Evolutionary conservation across 2,797 vertebrate species (phyloP), one percentile per base, ranked within the genome.

Genomic region (Sphenopsis melanotis): DNA sequence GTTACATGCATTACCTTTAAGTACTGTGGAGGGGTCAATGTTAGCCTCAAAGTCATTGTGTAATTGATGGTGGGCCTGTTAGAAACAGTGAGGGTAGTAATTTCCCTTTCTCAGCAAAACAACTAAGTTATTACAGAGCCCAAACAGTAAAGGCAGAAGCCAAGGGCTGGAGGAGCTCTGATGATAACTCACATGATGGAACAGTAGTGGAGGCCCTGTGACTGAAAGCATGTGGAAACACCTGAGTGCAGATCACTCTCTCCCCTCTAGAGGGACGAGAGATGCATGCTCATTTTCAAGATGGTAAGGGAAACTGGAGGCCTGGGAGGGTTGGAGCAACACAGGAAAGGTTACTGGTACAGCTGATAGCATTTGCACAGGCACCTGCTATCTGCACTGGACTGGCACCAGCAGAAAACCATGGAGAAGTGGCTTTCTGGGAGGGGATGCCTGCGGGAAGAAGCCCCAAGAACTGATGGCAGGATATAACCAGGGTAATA

Each of bases 401-500:
- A 26, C 30, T 53, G 56, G 12, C n/a, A 74, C 9, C 11, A 42
- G 22, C 2, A 9, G 65, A 30, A 88, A 55, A 8, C 7, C 9
- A 11, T 3, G 24, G 19, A 76, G 22, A 64, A 69, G 22, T 3
- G 6, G 6, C 34, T 83, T 77, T 23, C 32, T 8, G 16, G 11
- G 41, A 69, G 9, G 2, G 6, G 29, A 55, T 3, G 1, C 9
- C 39, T 8, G 4, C 1, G 1, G 29, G 32, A 83, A 52, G 50
- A 50, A 36, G 10, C 11, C 9, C 22, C 56, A 47, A 46, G 21
- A 42, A 10, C 29, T 69, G 27, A n/a, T 0, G 1, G 4, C 2
- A n/a, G 34, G 6, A 3, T 3, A 30, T 23, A 55, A 68, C 21
- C 14, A 46, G 21, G 27, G 2, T 59, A 85, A 69, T 21, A 4